Base-by-base conservation (phyloP, 2,888 invertebrate genomes). In the Hydropsyche betteni region DNA sequence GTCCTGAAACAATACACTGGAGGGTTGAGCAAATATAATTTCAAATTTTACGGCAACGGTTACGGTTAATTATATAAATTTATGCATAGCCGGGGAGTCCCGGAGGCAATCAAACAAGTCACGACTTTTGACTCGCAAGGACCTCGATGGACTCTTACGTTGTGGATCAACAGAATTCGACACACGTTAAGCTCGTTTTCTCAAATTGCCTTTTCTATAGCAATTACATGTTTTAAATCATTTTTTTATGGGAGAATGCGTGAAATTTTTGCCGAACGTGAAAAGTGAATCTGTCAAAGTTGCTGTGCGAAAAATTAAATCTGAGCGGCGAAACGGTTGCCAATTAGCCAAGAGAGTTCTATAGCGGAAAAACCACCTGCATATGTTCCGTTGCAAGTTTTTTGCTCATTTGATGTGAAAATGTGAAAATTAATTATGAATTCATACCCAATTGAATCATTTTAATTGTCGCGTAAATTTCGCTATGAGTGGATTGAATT, bases 61-160 rank as follows among this genome's bases (percentile, higher is more conserved):
- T 52, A 61, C 72, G 61, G 61, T 58, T 72, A 72, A 72, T 72
- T 72, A 61, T 72, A 72, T 77, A 77, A 77, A 75, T 77, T 77
- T 75, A 77, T 77, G 75, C 75, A 77, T 77, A 69, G 55, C 77
- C 51, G 69, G 77, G 77, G 77, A 77, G 69, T 73, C 77, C 74
- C 77, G 61, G n/a, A 61, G 55, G 77, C 68, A 69, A 77, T 77
- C 75, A 75, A 73, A 77, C 72, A 55, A 58, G 72, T 72, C 61
- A 72, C 58, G 72, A 72, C 72, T 72, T 72, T 72, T 70, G 70
- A 70, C 70, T 70, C 70, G n/a, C 44, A 44, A 70, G 70, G 72
- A 72, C 44, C 55, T 58, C 33, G 34, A 16, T 3, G 64, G 12
- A 61, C 72, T 58, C 53, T 5, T 53, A 14, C 12, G 12, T 33